Base-by-base conservation (phyloP, 2,113 vertebrate species). In the Struthidea cinerea region DNA sequence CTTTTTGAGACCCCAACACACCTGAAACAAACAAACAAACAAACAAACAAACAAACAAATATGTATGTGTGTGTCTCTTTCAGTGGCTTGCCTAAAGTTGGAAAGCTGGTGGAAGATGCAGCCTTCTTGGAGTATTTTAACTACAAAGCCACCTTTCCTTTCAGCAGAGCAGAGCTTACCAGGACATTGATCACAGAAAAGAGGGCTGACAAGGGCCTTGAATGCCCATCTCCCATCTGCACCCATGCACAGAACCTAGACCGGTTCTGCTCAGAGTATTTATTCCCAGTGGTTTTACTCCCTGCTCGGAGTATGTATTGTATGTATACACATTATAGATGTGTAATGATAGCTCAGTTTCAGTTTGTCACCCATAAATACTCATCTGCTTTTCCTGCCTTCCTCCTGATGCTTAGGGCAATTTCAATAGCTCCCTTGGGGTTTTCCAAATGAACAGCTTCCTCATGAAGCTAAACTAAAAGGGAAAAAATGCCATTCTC, bases 331-430 rank as follows among this genome's bases (percentile, higher is more conserved):
- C n/a, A n/a, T n/a, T n/a, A n/a, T n/a, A n/a, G 47, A 65, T 42
- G 11, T 46, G 33, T 32, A 70, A 79, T 1, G 18, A 50, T 57
- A 71, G 78, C 73, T 92, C 15, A 4, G 42, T 83, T 93, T 65
- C 52, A 86, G 53, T 33, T 89, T 11, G 7, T 53, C 3, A 9
- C 37, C 50, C 26, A 23, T 11, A 65, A 89, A 79, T 37, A 85
- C 94, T 73, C 67, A 85, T 35, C 32, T 70, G 76, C 52, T 75
- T 92, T 89, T 67, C 60, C 76, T 63, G 59, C 68, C 56, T 74
- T 85, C 9, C 42, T 83, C 71, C 49, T 59, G 44, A 74, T 67
- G 71, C 47, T 63, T 70, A 70, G n/a, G 55, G 32, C 63, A 74
- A 80, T 74, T 90, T 59, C 30, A 16, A 75, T 26, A 59, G 42